Conservation (phyloP, 2,888 invertebrate genomes). For the Agrypnus murinus region DNA sequence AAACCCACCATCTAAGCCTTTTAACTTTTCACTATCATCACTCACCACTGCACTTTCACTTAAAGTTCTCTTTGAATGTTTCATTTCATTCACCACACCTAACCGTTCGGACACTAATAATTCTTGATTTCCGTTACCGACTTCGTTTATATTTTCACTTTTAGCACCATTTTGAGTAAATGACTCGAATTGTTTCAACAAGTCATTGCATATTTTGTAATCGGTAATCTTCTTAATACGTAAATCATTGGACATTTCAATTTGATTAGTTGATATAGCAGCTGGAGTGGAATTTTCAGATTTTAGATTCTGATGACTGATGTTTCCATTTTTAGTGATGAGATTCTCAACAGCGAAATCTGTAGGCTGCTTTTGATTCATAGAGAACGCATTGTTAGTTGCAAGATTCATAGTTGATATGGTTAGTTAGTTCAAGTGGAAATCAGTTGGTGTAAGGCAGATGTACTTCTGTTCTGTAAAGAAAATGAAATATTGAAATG, state of each 20-base stretch:
- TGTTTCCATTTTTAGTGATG: background rate
- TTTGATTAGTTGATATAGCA: background rate
- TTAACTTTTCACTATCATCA: conserved; percentile 9
- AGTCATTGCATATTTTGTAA: conserved; percentile 27
- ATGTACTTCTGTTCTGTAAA: too few relatives aligned
- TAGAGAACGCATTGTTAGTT: background rate
- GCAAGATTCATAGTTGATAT: too few relatives aligned
- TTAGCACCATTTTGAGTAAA: conserved; percentile 9
- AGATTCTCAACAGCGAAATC: background rate
- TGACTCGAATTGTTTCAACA: conserved; percentile 26
- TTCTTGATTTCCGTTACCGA: background rate
- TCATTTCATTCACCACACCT: background rate
- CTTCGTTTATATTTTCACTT: background rate
- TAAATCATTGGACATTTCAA: background rate
- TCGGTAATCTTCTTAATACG: conserved; percentile 9
- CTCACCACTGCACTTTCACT: conserved; percentile 13
- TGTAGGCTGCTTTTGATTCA: background rate
- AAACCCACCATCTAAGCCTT: background rate
- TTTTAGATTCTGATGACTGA: background rate
- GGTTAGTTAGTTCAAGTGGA: too few relatives aligned
- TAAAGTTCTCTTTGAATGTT: background rate
- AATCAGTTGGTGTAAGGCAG: too few relatives aligned
- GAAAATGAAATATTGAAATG: too few relatives aligned
- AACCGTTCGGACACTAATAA: background rate
- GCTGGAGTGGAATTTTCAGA: too few relatives aligned